Evolutionary conservation across 2,888 invertebrate species (phyloP), one percentile per base, ranked within the genome.

Genomic region (Chorisops tibialis): DNA sequence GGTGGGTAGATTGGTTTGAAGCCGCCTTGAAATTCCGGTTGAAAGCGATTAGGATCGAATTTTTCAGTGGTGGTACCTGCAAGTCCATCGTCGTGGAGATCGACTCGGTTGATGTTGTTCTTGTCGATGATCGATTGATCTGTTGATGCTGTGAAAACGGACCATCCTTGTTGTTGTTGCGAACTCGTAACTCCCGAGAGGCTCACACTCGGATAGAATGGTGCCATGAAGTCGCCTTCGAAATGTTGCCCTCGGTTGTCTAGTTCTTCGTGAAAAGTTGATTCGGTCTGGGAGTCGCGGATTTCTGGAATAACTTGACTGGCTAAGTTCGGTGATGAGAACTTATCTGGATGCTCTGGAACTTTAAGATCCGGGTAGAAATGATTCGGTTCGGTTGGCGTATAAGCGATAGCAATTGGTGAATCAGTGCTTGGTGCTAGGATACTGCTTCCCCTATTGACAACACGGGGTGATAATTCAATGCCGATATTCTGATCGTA

Each of bases 21-120:
- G 0, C 87, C 87, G 3, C 87, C 85, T 67, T 85, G 84, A 16
- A 87, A 72, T 68, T 87, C 84, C 0, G 87, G 87, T 66, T 85
- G 85, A 68, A 87, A 87, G 67, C 81, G 84, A 67, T 87, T 85
- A 4, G 83, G 79, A 69, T 87, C 85, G 68, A 86, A 87, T 62
- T 80, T 78, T 60, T 78, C 80, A 4, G 80, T 79, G 0, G 79
- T 76, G 4, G 75, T 74, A 22, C 69, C 70, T n/a, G 68, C 65
- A 4, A 22, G 35, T 1, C 68, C 5, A 63, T 69, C 51, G 1
- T 7, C 47, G 35, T 64, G 66, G 5, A 73, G 61, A 64, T 78
- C 78, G 1, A 75, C 72, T 2, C 78, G 70, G 61, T 77, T 74
- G 22, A 79, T 79, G 56, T 71, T 73, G 58, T 76, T 74, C 62